Base-by-base conservation (phyloP, 2,888 invertebrate genomes). In the Dicyrtoma fusca region DNA sequence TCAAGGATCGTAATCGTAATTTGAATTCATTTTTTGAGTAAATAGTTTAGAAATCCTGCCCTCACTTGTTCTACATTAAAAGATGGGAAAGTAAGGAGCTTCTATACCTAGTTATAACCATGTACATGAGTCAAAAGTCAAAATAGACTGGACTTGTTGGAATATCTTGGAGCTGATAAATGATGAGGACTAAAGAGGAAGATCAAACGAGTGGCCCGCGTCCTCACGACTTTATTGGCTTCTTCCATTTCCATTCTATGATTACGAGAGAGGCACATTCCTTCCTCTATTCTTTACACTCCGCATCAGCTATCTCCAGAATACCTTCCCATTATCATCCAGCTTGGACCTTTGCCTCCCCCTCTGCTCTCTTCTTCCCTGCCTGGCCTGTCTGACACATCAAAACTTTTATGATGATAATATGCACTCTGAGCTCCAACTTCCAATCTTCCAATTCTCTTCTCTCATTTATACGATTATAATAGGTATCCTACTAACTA, bases 141-240 rank as follows among this genome's bases (percentile, higher is more conserved):
- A 17, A 17, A 19, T 17, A 49, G 11, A 6, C 3, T 19, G 53
- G 6, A 53, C 10, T n/a, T 17, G n/a, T 49, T n/a, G 17, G 53
- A 11, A 53, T 21, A 53, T 17, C n/a, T n/a, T n/a, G 34, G n/a
- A 61, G 45, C 63, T 47, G 45, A 63, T 63, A 47, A 47, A 47
- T 63, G 63, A 47, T 63, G 45, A 23, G 23, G 47, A 47, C 63
- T 63, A 45, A 44, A 19, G 63, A 63, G 17, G 63, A 63, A 63
- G 63, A 63, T 63, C 63, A 63, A 63, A 63, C 45, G 63, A 21
- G 63, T n/a, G 21, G 63, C 45, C 63, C 63, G 63, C 63, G 19
- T 44, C 19, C 63, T 63, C 63, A 63, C 63, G 63, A 63, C 63
- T 63, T 63, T 63, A 63, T 63, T 63, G 63, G 47, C 63, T 63